Conservation (phyloP, 2,113 vertebrate species). For the Epinephelus cyanopodus region DNA sequence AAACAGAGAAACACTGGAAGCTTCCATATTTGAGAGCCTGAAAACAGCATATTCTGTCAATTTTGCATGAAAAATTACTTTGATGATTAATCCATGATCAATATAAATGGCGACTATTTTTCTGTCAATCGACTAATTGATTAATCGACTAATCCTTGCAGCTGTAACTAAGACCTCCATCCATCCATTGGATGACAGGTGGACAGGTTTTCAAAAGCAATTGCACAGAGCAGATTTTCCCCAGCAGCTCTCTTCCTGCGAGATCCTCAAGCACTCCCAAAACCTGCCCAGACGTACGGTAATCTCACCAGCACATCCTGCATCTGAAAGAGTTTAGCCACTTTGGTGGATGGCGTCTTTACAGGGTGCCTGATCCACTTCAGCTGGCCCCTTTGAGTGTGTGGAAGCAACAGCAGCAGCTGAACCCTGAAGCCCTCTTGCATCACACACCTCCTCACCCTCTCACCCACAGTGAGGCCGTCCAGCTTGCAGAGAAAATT, state of each 20-base stretch:
- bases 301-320: constrained; percentile 14
- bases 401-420: constrained; percentile 7
- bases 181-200: neutral
- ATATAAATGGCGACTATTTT: neutral
- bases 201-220: neutral
- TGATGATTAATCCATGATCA: too few species aligned
- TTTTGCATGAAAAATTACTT: too few species aligned
- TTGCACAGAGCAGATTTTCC: neutral
- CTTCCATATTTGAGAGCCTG: too few species aligned
- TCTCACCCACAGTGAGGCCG: constrained; percentile 4
- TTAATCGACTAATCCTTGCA: too few species aligned
- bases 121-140: too few species aligned
- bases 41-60: too few species aligned
- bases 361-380: constrained; percentile 2
- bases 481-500: constrained; percentile 20
- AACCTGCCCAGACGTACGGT: neutral
- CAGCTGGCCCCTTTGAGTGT: neutral
- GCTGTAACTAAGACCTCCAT: neutral
- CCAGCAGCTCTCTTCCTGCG: neutral
- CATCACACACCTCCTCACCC: constrained; percentile 23
- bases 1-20: too few species aligned
- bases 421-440: constrained; percentile 9
- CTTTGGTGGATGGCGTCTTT: neutral
- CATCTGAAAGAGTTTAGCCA: neutral
- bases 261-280: neutral